Evolutionary conservation across 1,140 invertebrate genomes (phyloP), one percentile per base, ranked within the genome.

Genomic region (Drosophila carrolli): DNA sequence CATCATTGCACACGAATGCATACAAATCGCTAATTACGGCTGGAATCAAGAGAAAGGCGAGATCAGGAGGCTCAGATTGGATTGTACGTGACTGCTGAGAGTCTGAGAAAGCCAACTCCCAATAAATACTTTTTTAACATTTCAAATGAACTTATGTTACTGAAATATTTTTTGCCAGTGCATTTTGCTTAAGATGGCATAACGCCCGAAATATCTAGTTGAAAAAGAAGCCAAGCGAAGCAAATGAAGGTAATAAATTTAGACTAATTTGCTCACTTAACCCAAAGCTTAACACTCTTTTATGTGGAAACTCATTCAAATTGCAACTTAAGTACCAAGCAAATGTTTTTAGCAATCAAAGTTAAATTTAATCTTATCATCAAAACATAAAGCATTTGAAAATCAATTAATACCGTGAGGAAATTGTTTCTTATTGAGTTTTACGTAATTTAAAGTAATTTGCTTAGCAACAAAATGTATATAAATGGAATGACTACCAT

Each of bases 11-110:
- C 59, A 70, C 54, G 43, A 72, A 14, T 65, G 76, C 80, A 89
- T 88, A 80, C 72, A 83, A 88, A 88, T 89, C 53, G 76, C 47
- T 76, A 41, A 88, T 83, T 85, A 71, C 53, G 13, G 54, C 29
- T 61, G 66, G 41, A 59, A 40, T 51, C 59, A 40, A 61, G 59
- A 59, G 41, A 78, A 81, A 81, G 55, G 62, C 58, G 48, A 68
- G 70, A 79, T 79, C 63, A 38, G 43, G 57, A 37, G 19, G n/a
- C 11, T 8, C 16, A 72, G 67, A 73, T 73, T 72, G 44, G 7
- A 27, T 48, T 9, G 3, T 73, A 74, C 67, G 67, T 71, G 67
- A 48, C 67, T 56, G 51, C 37, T 5, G 32, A 50, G 51, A 57
- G 44, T 40, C 65, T 58, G 67, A 29, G 67, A 58, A 71, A 71